These are phyloP conservation scores for Parambassis ranga DNA, from an alignment of 2,797 vertebrate species.

Conservation along the genomic window DNA sequence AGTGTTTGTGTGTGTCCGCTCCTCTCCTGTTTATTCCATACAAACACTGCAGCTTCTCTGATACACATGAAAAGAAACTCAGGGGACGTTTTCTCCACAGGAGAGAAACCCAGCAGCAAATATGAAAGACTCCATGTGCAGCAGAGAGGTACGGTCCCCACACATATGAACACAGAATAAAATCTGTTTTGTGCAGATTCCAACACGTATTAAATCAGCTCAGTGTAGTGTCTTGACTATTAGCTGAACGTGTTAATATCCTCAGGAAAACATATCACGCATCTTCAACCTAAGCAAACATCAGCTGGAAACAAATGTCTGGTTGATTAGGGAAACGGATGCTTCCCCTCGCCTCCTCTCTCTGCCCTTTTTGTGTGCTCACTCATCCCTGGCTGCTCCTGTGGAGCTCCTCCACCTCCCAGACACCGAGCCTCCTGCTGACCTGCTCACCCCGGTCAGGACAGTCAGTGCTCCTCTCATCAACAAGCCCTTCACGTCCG, in stretches of 20 bases:
- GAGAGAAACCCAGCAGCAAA: neutral
- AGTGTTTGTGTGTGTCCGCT: neutral
- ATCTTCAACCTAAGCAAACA: too few relatives aligned
- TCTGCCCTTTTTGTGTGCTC: neutral
- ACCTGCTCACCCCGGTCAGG: conserved; percentile 4
- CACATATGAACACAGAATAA: neutral
- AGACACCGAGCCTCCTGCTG: neutral
- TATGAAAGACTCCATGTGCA: neutral
- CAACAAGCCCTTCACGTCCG: conserved; percentile 19
- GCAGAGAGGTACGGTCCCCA: neutral
- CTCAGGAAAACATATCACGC: too few relatives aligned
- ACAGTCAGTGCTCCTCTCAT: conserved; percentile 16
- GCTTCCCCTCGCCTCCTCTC: neutral
- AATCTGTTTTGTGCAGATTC: too few relatives aligned
- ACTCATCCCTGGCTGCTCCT: neutral
- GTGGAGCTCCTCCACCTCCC: conserved; percentile 4
- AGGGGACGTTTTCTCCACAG: neutral
- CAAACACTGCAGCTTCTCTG: conserved; percentile 1
- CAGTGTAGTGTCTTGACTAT: too few relatives aligned
- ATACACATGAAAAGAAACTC: neutral
- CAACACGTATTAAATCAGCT: too few relatives aligned
- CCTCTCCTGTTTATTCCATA: neutral
- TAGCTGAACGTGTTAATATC: too few relatives aligned
- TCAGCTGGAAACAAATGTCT: too few relatives aligned
- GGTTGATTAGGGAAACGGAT: too few relatives aligned